phyloP scores from a whole-genome alignment of 2,888 invertebrate genomes.

The Mythimna pallens region DNA sequence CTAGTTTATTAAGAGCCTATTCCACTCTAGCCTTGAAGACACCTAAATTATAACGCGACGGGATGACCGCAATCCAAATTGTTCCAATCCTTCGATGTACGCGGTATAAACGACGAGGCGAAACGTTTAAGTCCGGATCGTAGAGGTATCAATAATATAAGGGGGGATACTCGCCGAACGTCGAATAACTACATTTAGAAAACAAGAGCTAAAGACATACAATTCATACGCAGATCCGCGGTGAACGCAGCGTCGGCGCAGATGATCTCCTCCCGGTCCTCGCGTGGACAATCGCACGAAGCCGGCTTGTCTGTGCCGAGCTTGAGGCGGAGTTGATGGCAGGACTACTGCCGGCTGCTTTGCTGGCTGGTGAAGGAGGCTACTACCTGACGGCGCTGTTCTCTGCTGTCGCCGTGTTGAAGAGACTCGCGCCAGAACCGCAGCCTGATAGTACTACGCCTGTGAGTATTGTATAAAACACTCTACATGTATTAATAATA shows the following conservation, averaged over 20 bases:
- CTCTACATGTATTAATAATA: too few species aligned
- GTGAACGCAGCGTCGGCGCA: constrained; percentile 93
- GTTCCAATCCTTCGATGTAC: too few species aligned
- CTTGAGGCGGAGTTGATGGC: constrained; percentile 99
- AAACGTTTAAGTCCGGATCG: too few species aligned
- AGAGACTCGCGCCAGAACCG: constrained; percentile 91
- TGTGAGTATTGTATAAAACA: constrained; percentile 73
- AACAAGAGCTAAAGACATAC: background rate
- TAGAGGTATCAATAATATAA: too few species aligned
- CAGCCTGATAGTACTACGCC: constrained; percentile 80
- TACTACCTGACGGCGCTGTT: constrained; percentile 98
- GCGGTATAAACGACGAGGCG: too few species aligned
- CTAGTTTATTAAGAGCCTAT: too few species aligned
- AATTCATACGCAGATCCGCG: constrained; percentile 91
- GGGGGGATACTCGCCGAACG: too few species aligned
- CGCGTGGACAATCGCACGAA: constrained; percentile 97
- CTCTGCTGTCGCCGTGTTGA: constrained; percentile 97
- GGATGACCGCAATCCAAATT: too few species aligned
- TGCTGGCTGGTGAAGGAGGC: constrained; percentile 97
- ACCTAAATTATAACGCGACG: too few species aligned
- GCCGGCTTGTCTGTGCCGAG: constrained; percentile 97
- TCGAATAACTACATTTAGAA: too few species aligned
- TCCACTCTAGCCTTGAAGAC: too few species aligned
- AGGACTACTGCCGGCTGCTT: constrained; percentile 96
- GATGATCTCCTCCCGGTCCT: constrained; percentile 98